Conservation (phyloP, 35 echinoderm and acorn worm genomes). For the Nesometra sesokonis region DNA sequence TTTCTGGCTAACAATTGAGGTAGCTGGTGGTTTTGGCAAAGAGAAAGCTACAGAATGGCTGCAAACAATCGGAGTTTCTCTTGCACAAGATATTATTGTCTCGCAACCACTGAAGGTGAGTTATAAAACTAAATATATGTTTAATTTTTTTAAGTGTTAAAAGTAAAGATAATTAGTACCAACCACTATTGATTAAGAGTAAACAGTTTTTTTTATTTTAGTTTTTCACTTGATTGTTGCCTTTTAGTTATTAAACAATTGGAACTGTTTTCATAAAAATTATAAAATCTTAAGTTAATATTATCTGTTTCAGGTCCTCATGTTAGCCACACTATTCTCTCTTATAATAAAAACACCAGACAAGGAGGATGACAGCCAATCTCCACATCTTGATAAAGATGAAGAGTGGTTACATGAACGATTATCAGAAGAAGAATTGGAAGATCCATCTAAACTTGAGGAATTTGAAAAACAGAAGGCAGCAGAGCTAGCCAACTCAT, state of each 20-base stretch:
- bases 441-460: slow-evolving; percentile 63
- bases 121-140: neutral
- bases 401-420: slow-evolving; percentile 90
- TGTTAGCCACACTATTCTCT: slow-evolving; percentile 74
- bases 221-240: neutral
- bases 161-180: too few species aligned
- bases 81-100: slow-evolving; percentile 75
- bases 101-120: slow-evolving; percentile 85
- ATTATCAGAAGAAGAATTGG: slow-evolving; percentile 78
- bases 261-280: too few species aligned
- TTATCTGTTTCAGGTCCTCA: slow-evolving; percentile 38
- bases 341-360: slow-evolving; percentile 89
- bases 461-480: slow-evolving; percentile 64
- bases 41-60: slow-evolving; percentile 88
- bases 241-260: neutral
- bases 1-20: slow-evolving; percentile 77
- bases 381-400: slow-evolving; percentile 50
- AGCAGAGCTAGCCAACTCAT: slow-evolving; percentile 40
- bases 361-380: slow-evolving; percentile 67
- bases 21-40: slow-evolving; percentile 66
- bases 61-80: slow-evolving; percentile 53
- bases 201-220: neutral
- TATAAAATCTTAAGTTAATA: neutral
- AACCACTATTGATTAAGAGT: too few species aligned
- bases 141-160: too few species aligned